Evolutionary conservation across 2,888 invertebrate genomes (phyloP), one percentile per base, ranked within the genome.

Genomic region (Unio delphinus): DNA sequence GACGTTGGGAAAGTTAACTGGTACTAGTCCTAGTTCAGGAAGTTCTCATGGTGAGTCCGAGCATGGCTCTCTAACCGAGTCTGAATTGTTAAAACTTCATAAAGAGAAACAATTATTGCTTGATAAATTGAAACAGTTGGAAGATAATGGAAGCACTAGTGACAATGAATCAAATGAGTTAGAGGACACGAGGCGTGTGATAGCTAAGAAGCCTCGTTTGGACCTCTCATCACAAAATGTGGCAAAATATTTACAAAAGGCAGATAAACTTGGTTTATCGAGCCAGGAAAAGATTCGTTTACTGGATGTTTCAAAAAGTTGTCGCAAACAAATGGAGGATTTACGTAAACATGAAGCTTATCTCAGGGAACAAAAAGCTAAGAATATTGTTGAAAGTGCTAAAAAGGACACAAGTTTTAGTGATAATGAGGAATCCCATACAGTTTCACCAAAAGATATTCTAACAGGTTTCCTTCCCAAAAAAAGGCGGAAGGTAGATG

Each of bases 51-150:
- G 82, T 74, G 84, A 83, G 62, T 83, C 92, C 69, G 92, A 92
- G 69, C 92, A 92, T 56, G 93, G 93, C 80, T 92, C 93, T 84
- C 92, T 92, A 68, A 80, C 81, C 54, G 87, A 86, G 73, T 77
- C 80, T 17, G 85, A 85, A 62, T 75, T 87, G 63, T 74, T 80
- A 61, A 84, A 87, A 70, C 78, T 89, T 64, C 85, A 89, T 69
- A 85, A 85, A 67, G 84, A 89, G 74, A 89, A 89, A 75, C 83
- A 85, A 56, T 81, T 86, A 54, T 76, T 90, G 54, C 75, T 90
- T 34, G 83, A 88, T 61, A 81, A 89, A 67, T 78, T 90, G 61
- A 86, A 88, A 67, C 83, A 87, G 63, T 76, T 88, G 64, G 88
- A 88, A 61, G 86, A 86, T 59, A 81, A 79, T 26, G 82, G 79